Percentiles rank a stretch among this genome's conserved stretches.
These are phyloP conservation scores for Tachina lurida DNA, from an alignment of 2,888 invertebrate genomes.

Conservation along the genomic window DNA sequence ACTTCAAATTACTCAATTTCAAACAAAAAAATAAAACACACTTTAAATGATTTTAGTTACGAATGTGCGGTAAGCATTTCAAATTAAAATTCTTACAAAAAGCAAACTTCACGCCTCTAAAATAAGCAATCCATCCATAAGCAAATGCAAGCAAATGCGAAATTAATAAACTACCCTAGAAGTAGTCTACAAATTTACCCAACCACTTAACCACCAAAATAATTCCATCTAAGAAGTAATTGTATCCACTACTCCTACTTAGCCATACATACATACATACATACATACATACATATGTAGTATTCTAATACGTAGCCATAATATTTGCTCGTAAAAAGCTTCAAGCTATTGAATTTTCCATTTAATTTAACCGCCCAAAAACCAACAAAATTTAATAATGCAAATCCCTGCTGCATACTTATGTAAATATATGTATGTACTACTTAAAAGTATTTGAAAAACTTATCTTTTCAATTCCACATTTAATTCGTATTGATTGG, in stretches of 20 bases:
- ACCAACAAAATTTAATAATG: not conserved
- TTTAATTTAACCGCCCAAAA: constrained; percentile 3
- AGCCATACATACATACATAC: not conserved
- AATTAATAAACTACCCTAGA: constrained; percentile 31
- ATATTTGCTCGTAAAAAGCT: not conserved
- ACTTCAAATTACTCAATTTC: constrained; percentile 15
- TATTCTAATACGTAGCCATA: constrained; percentile 11
- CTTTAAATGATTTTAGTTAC: constrained; percentile 29
- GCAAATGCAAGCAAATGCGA: not conserved
- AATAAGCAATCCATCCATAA: not conserved
- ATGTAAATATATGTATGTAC: no score
- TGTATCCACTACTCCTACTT: not conserved
- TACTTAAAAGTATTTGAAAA: not conserved
- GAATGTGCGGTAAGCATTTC: constrained; percentile 56
- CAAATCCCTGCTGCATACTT: constrained; percentile 20
- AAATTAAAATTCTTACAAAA: constrained; percentile 39
- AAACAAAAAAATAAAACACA: constrained; percentile 5
- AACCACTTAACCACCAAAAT: not conserved
- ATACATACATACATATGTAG: not conserved
- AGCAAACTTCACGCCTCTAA: constrained; percentile 39
- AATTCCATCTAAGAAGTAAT: constrained; percentile 5
- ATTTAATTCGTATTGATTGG: constrained; percentile 3
- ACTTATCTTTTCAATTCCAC: not conserved
- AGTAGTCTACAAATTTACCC: constrained; percentile 24
- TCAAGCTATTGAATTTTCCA: constrained; percentile 11